Evolutionary conservation across 2,113 vertebrate species (phyloP), one percentile per base, ranked within the genome.

Genomic region (Myrmecophaga tridactyla): DNA sequence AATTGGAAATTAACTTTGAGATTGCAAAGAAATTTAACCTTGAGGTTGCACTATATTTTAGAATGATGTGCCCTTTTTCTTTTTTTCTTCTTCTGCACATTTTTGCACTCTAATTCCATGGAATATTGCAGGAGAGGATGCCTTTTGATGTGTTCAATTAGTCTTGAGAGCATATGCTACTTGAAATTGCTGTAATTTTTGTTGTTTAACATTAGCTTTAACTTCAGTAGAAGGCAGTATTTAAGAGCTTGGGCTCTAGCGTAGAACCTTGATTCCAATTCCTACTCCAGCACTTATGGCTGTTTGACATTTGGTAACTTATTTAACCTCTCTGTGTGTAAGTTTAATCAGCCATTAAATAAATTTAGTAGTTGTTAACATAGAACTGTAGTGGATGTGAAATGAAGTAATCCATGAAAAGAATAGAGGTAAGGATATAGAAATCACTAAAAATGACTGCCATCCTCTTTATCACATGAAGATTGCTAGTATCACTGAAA

Each of bases 21-120:
- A 29, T 56, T 80, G n/a, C 23, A 29, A 21, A 34, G 46, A 34
- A 91, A 89, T 86, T 48, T 90, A 94, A 97, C 70, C 34, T 77
- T 86, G 60, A 95, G 31, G 21, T 29, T 73, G 53, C 34, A 48
- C 17, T 56, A 17, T 90, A 23, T 39, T 80, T 80, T 89, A 25
- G 17, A 92, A 27, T 39, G 46, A 11, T 62, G 15, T 36, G 18
- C 36, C 48, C 75, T 43, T 41, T 65, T 82, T 2, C 46, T 31
- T 18, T 46, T 81, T 70, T 77, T 78, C 12, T 77, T 78, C 12
- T 46, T 88, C 77, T 78, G 23, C 67, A 89, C 18, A 31, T 39
- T 73, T 65, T 72, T 62, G 7, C 27, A 10, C 20, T 92, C 9
- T 9, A 29, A 67, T 82, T 72, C 43, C 31, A 39, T 6, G 31